These are phyloP conservation scores for Caenorhabditis sulstoni DNA, from an alignment of 2,888 invertebrate species.

Conservation along the genomic window DNA sequence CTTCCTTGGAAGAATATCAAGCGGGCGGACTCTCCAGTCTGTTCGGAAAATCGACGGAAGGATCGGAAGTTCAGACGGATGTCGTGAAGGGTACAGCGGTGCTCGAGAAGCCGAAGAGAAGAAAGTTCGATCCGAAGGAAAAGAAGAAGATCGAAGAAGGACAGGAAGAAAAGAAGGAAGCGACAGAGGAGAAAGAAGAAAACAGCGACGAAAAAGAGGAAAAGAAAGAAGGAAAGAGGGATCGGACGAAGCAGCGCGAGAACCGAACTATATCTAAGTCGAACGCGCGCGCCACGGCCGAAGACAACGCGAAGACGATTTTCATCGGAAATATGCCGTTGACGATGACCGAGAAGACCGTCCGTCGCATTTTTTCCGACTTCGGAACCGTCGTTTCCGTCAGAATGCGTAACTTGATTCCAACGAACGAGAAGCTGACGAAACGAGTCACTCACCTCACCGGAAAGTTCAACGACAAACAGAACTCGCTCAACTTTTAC, in stretches of 20 bases:
- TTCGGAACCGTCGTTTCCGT: constrained; percentile 62
- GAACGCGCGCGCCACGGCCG: constrained; percentile 32
- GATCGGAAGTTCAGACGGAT: constrained; percentile 29
- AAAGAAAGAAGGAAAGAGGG: constrained; percentile 18
- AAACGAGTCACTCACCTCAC: constrained; percentile 61
- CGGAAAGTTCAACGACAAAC: constrained; percentile 61
- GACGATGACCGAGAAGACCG: constrained; percentile 56
- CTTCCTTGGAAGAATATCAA: constrained; percentile 29
- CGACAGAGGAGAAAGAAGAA: background rate
- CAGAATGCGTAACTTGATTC: constrained; percentile 62
- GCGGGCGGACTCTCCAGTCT: constrained; percentile 61
- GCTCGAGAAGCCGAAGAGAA: constrained; percentile 53
- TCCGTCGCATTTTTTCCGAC: constrained; percentile 58
- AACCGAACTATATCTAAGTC: constrained; percentile 56
- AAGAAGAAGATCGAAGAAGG: background rate
- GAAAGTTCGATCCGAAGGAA: constrained; percentile 38
- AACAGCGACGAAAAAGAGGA: constrained; percentile 1
- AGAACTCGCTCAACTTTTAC: constrained; percentile 63
- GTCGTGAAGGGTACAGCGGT: constrained; percentile 41
- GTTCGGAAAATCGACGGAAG: constrained; percentile 54
- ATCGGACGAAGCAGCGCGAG: constrained; percentile 57
- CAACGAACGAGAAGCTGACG: constrained; percentile 56
- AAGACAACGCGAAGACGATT: constrained; percentile 60
- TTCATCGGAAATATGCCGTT: constrained; percentile 68
- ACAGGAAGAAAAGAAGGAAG: constrained; percentile 4